Evolutionary conservation across 2,797 vertebrate genomes (phyloP).

Genomic region (Percopsis omiscomaycus): DNA sequence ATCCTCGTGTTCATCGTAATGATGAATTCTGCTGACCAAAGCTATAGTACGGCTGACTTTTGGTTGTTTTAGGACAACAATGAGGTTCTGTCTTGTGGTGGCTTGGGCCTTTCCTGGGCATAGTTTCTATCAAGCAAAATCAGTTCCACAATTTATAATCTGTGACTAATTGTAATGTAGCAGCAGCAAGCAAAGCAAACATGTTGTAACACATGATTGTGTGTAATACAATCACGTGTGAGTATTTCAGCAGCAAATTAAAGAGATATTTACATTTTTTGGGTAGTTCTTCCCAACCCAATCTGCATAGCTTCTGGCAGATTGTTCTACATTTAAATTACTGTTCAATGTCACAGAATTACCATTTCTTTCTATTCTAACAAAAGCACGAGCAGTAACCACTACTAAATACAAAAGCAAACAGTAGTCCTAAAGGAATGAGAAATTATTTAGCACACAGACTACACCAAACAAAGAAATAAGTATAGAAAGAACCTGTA

Average conservation of each 20-base stretch:
- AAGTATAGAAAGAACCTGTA: not conserved
- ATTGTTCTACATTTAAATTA: slow-evolving; percentile 8
- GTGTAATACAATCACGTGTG: not conserved
- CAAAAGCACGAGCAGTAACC: not conserved
- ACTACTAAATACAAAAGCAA: slow-evolving; percentile 18
- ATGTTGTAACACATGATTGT: slow-evolving; percentile 19
- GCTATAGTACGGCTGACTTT: too few relatives aligned
- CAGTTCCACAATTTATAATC: slow-evolving; percentile 17
- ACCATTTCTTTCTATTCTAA: slow-evolving; percentile 9
- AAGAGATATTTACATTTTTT: slow-evolving; percentile 15
- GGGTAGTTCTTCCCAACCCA: slow-evolving; percentile 4
- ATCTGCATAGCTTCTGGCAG: not conserved
- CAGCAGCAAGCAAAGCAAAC: slow-evolving; percentile 25
- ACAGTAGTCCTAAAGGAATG: not conserved
- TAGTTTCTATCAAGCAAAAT: slow-evolving; percentile 44
- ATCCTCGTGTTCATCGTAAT: too few relatives aligned
- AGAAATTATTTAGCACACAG: slow-evolving; percentile 5
- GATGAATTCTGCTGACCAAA: too few relatives aligned
- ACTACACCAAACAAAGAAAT: not conserved
- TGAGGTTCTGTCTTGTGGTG: not conserved
- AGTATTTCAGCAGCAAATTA: slow-evolving; percentile 12
- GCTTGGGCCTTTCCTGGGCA: not conserved
- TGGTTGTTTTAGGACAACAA: not conserved
- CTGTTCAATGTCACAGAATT: slow-evolving; percentile 1
- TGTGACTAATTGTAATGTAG: slow-evolving; percentile 6